A percentile compares a stretch with the other conserved stretches of the same genome.
Conservation (phyloP, 2,113 vertebrate genomes). For the Pseudorectes ferrugineus region DNA sequence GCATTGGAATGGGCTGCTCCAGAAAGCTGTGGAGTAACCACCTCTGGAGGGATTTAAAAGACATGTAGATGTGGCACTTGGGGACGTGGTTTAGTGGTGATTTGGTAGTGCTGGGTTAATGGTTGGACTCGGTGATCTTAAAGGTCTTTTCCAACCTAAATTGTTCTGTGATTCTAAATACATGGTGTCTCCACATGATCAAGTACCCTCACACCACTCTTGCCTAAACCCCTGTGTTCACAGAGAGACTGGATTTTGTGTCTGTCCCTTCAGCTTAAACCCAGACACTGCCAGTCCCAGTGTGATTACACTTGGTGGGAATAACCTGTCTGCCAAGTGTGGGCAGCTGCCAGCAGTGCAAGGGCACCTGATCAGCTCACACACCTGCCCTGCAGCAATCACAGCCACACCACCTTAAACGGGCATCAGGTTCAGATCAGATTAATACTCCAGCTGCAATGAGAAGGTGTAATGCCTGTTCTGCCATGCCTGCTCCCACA, state of each 20-base stretch:
- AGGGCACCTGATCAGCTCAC: neutral
- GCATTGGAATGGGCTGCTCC: neutral
- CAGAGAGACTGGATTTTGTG: neutral
- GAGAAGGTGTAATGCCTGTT: neutral
- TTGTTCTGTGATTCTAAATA: neutral
- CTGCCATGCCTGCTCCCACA: neutral
- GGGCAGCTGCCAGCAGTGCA: neutral
- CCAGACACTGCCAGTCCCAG: neutral
- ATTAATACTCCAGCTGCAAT: neutral
- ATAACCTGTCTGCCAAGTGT: neutral
- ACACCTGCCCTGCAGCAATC: neutral
- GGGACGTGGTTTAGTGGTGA: neutral
- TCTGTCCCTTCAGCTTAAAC: neutral
- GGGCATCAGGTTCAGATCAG: neutral
- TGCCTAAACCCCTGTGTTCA: neutral
- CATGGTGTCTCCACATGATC: neutral
- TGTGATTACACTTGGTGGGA: neutral
- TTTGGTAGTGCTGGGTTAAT: neutral
- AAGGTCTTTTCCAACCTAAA: neutral
- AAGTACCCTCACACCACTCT: neutral
- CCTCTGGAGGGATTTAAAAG: neutral
- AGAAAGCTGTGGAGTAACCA: neutral
- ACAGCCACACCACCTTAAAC: neutral
- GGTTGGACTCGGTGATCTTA: neutral
- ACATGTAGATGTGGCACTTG: neutral